These are phyloP conservation scores for Lepidostoma basale DNA, from an alignment of 1,140 invertebrate genomes.

Conservation along the genomic window DNA sequence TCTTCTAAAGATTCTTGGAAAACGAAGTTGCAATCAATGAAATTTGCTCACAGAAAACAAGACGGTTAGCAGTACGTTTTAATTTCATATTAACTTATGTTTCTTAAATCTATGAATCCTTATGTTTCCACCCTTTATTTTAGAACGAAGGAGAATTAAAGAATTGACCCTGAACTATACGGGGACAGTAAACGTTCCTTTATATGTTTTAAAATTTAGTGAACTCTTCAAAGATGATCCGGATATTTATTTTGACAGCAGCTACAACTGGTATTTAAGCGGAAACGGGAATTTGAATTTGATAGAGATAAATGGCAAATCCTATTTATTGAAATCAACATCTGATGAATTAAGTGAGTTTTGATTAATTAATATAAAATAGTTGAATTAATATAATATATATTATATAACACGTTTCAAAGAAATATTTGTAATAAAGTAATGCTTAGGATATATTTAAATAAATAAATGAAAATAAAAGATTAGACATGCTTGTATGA, in stretches of 20 bases:
- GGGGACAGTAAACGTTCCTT: conserved; percentile 14
- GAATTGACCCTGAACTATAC: neutral
- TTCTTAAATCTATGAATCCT: too few relatives aligned
- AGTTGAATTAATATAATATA: neutral
- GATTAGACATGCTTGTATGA: too few relatives aligned
- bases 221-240: conserved; percentile 37
- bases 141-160: conserved; percentile 24
- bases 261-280: conserved; percentile 40
- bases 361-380: neutral
- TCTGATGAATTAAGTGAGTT: conserved; percentile 32
- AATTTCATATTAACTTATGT: neutral
- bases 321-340: conserved; percentile 29
- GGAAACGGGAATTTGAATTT: conserved; percentile 37
- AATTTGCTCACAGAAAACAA: conserved; percentile 15
- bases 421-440: conserved; percentile 11
- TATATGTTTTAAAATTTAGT: conserved; percentile 38
- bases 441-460: too few relatives aligned
- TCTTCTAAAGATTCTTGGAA: conserved; percentile 35
- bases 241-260: conserved; percentile 35
- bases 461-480: too few relatives aligned
- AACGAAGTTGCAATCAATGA: conserved; percentile 11
- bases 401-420: neutral
- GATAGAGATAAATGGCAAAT: neutral
- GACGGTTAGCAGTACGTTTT: neutral
- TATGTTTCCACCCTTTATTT: conserved; percentile 10